These are phyloP conservation scores for Calephelis nemesis DNA, from an alignment of 1,140 invertebrate species.

Conservation along the genomic window DNA sequence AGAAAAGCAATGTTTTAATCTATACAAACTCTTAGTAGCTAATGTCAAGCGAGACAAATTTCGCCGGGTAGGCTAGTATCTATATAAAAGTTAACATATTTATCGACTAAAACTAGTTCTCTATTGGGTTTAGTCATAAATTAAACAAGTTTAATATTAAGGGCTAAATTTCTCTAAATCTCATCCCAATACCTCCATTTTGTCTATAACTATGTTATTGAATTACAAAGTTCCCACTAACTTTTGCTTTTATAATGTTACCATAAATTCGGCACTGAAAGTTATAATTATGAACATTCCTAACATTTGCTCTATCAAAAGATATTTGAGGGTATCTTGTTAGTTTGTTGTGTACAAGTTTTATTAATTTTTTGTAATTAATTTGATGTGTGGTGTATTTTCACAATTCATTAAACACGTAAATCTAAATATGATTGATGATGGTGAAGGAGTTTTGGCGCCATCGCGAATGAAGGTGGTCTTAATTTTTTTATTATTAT, in stretches of 20 bases:
- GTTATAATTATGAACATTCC: slow-evolving; percentile 9
- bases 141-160: background rate
- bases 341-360: background rate
- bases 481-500: no score
- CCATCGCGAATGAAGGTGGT: no score
- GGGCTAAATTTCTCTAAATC: slow-evolving; percentile 3
- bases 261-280: background rate
- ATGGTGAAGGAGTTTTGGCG: no score
- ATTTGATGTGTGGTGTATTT: background rate
- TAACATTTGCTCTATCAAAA: background rate
- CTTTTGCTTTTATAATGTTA: slow-evolving; percentile 11
- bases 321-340: background rate
- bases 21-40: no score
- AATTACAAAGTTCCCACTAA: slow-evolving; percentile 13
- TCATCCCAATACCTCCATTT: background rate
- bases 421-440: no score
- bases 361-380: no score
- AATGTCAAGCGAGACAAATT: no score
- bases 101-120: no score
- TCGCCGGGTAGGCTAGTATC: no score
- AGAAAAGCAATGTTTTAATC: no score
- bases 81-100: no score
- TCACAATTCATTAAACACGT: background rate
- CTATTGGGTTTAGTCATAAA: no score
- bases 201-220: slow-evolving; percentile 10